A percentile compares a stretch with the other conserved stretches of the same genome.
phyloP scores from a whole-genome alignment of 2,113 vertebrate species.

The Vombatus ursinus region DNA sequence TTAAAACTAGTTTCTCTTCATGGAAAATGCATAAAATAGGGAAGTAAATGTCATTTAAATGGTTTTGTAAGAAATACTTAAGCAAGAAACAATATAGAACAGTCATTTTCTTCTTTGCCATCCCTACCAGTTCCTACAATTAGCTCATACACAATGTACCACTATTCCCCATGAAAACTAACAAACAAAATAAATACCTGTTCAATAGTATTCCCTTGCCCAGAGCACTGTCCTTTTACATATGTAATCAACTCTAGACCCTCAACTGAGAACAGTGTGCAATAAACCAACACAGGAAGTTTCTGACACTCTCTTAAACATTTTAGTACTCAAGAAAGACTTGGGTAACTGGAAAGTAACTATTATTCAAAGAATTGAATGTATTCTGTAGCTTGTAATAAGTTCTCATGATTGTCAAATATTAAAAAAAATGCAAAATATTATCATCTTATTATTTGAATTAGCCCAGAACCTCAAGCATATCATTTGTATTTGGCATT shows the following conservation, averaged over 20 bases:
- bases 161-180: neutral
- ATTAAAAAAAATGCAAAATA: neutral
- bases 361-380: neutral
- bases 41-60: conserved; percentile 17
- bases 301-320: neutral
- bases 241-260: neutral
- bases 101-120: neutral
- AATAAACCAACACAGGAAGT: neutral
- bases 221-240: neutral
- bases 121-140: neutral
- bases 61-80: neutral
- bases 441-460: neutral
- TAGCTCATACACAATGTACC: neutral
- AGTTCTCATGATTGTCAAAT: neutral
- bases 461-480: neutral
- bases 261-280: neutral
- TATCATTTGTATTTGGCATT: neutral
- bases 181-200: neutral
- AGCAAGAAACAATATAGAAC: neutral
- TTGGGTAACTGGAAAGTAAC: neutral
- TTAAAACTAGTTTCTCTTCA: conserved; percentile 3
- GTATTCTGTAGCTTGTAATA: neutral
- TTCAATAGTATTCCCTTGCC: neutral
- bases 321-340: neutral
- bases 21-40: neutral